Base-by-base conservation (phyloP, 2,888 invertebrate species). In the Sinelater perroti region DNA sequence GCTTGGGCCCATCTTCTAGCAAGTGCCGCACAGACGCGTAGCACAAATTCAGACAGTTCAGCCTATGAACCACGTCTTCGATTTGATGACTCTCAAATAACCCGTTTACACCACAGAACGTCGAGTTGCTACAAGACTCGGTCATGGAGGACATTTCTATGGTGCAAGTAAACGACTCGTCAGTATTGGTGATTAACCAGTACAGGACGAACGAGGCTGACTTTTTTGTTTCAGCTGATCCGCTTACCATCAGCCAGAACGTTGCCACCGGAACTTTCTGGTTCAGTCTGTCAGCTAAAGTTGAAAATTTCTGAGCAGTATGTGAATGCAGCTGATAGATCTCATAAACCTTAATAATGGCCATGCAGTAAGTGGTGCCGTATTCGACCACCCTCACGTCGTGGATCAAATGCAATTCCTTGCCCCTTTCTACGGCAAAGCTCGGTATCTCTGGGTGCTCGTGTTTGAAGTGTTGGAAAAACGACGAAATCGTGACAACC, bases 221-320 rank as follows among this genome's bases (percentile, higher is more conserved):
- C 35, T 67, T 52, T 26, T 63, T 66, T 21, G 59, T 60, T 45
- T 72, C 69, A 4, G 45, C 28, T 1, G 76, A 74, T 10, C 72
- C 75, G 16, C 69, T 74, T 16, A 70, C 72, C 77, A 78, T 76
- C 21, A 78, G 56, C 77, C 77, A 78, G 59, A 77, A 76, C 1
- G 74, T 74, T 45, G 68, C 70, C 6, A 73, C 38, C 1, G 74
- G 72, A 3, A 73, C 57, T 47, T 67, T 69, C 40, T 70, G 70
- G 11, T 62, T 67, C 24, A 75, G 70, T 56, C 68, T 70, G 21
- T 63, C 64, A 52, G 70, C 72, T 0, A 73, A 70, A 35, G 67
- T 70, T 3, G 69, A 68, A 2, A 73, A 67, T 45, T 70, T 67
- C 63, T 3, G 5, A 10, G 5, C 8, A 1, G 5, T 8, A n/a